These are phyloP conservation scores for Suricata suricatta DNA, from an alignment of 2,113 vertebrate genomes.

Conservation along the genomic window DNA sequence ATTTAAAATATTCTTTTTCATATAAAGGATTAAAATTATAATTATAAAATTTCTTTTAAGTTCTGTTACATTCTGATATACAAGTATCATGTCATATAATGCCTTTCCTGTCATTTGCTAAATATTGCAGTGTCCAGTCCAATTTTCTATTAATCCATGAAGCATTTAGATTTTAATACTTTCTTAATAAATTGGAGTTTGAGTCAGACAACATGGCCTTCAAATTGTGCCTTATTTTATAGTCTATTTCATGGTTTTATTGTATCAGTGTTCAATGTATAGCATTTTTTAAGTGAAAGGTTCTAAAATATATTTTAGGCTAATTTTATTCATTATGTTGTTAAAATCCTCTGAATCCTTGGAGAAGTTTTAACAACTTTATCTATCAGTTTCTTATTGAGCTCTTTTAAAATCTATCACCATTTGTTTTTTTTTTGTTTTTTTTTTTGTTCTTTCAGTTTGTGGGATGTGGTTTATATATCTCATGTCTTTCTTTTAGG, in stretches of 20 bases:
- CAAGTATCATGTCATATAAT: background rate
- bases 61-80: background rate
- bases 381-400: background rate
- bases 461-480: background rate
- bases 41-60: background rate
- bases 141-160: background rate
- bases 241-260: background rate
- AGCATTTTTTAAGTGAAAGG: background rate
- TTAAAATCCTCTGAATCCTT: background rate
- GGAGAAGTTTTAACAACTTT: background rate
- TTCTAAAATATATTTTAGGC: slow-evolving; percentile 5
- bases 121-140: background rate
- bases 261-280: background rate
- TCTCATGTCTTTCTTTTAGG: background rate
- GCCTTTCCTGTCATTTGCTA: background rate
- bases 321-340: background rate
- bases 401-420: background rate
- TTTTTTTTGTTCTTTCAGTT: background rate
- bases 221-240: background rate
- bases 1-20: background rate
- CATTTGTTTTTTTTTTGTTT: background rate
- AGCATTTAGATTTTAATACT: background rate
- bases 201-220: background rate
- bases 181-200: background rate
- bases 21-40: background rate